phyloP scores from a whole-genome alignment of 2,113 vertebrate genomes.

The Cettia cetti region DNA sequence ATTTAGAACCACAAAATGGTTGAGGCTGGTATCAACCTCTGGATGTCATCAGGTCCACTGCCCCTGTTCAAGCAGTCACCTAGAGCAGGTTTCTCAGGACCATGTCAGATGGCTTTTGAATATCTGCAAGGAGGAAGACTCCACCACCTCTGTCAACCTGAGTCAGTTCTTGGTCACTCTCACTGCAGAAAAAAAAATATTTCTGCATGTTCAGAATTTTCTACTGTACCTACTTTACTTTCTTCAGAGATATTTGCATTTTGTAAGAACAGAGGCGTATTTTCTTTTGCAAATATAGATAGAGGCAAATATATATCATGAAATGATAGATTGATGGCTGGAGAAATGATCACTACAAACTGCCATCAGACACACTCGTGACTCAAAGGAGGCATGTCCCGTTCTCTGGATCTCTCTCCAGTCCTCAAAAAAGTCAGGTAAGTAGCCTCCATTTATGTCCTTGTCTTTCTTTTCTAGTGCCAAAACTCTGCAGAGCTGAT shows the following conservation, averaged over 20 bases:
- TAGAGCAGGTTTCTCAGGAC: neutral
- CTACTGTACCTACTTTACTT: neutral
- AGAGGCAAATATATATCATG: neutral
- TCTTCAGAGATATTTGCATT: neutral
- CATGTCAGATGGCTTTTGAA: neutral
- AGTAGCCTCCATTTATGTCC: neutral
- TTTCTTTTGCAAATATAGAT: neutral
- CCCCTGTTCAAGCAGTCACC: neutral
- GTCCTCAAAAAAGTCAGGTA: neutral
- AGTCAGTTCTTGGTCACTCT: neutral
- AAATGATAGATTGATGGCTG: neutral
- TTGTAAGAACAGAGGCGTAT: neutral
- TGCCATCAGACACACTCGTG: accelerated
- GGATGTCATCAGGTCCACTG: neutral
- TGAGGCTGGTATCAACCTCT: neutral
- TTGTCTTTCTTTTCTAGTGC: neutral
- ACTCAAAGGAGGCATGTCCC: neutral
- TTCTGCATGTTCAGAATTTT: neutral
- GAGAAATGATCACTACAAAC: neutral
- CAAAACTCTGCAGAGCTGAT: neutral
- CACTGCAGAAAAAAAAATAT: neutral
- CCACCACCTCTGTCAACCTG: accelerated
- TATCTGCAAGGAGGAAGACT: neutral
- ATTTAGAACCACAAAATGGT: neutral
- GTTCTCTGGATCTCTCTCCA: neutral